Conservation (phyloP, 23 tunicate species). For the Styela clava region DNA sequence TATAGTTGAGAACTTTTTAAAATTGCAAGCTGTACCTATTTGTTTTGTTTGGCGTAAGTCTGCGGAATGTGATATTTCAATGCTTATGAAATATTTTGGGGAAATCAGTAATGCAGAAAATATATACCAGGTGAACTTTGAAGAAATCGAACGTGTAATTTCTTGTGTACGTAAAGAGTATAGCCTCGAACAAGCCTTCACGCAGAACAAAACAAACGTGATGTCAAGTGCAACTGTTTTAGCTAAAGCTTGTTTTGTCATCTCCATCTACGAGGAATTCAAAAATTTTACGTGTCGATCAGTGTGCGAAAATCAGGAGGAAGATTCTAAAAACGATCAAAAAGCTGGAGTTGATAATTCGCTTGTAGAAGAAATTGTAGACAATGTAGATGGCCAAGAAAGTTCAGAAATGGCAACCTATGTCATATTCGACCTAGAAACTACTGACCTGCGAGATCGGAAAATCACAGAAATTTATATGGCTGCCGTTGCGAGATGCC, state of each 20-base stretch:
- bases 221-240: not conserved
- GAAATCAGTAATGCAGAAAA: not conserved
- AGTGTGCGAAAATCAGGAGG: not conserved
- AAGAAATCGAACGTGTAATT: not conserved
- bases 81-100: not conserved
- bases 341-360: too few species aligned
- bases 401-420: not conserved
- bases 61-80: not conserved
- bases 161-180: not conserved
- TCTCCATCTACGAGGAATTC: not conserved
- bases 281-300: not conserved
- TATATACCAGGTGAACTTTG: not conserved
- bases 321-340: too few species aligned
- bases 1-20: too few species aligned
- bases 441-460: not conserved
- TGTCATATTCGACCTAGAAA: not conserved
- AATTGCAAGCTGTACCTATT: not conserved
- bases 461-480: not conserved
- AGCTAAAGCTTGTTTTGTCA: not conserved
- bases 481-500: not conserved
- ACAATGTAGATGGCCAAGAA: not conserved
- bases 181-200: not conserved
- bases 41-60: not conserved
- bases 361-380: too few species aligned
- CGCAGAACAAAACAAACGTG: not conserved